A percentile compares a stretch with the other conserved stretches of the same genome.
Conservation (phyloP, 1,140 invertebrate genomes). For the Drosophila nigrodunni region DNA sequence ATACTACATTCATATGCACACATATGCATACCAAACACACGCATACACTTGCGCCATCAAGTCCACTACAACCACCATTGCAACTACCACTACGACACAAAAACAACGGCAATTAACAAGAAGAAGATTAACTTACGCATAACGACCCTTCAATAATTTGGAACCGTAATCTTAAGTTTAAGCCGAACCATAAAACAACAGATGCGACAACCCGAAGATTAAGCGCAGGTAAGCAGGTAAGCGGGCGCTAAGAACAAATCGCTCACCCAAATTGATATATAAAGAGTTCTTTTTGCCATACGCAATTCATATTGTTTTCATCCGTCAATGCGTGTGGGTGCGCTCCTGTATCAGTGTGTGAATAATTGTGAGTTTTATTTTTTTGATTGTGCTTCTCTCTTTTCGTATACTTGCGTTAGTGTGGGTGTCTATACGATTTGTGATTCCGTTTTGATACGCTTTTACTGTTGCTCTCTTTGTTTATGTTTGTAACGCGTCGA, state of each 20-base stretch:
- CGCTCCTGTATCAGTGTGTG: not conserved
- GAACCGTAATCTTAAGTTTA: constrained; percentile 42
- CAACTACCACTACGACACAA: constrained; percentile 17
- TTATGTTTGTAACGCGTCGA: constrained; percentile 65
- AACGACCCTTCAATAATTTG: constrained; percentile 54
- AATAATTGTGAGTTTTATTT: constrained; percentile 24
- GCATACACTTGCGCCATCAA: constrained; percentile 37
- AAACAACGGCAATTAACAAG: constrained; percentile 2
- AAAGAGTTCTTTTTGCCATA: constrained; percentile 29
- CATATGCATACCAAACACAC: constrained; percentile 35
- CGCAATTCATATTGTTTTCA: constrained; percentile 31
- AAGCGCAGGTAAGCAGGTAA: constrained; percentile 77
- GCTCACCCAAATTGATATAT: constrained; percentile 49
- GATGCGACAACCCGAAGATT: not conserved
- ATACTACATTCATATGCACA: constrained; percentile 51
- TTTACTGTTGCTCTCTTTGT: constrained; percentile 63
- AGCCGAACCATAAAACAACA: constrained; percentile 21
- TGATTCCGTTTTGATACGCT: constrained; percentile 40
- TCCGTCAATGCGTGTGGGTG: constrained; percentile 17
- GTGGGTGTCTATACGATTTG: constrained; percentile 52
- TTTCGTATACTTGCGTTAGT: constrained; percentile 35
- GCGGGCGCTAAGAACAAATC: constrained; percentile 23
- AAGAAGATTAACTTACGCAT: constrained; percentile 35
- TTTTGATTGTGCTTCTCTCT: constrained; percentile 4
- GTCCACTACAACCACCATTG: constrained; percentile 14